These are phyloP conservation scores for Caiman crocodilus DNA, from an alignment of 2,797 vertebrate genomes.

Conservation along the genomic window DNA sequence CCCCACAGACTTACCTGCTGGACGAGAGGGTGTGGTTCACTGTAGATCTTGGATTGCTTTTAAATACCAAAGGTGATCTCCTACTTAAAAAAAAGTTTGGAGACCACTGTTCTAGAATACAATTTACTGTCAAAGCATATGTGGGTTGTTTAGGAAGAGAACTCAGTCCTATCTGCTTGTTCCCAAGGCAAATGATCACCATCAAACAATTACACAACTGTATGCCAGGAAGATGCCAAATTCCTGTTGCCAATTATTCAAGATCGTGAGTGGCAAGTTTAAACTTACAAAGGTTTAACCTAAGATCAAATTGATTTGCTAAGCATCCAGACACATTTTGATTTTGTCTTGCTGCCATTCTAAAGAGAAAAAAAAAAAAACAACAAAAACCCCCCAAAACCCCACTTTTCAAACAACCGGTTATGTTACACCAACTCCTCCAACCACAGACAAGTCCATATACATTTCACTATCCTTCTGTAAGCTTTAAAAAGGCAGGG, in stretches of 20 bases:
- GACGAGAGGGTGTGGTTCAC: no score
- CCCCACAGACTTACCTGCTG: no score
- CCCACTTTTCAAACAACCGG: not conserved
- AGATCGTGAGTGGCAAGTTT: not conserved
- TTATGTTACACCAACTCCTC: slow-evolving; percentile 61
- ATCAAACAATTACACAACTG: not conserved
- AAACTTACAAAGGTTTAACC: not conserved
- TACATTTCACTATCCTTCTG: slow-evolving; percentile 46
- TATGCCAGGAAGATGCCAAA: not conserved
- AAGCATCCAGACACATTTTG: not conserved
- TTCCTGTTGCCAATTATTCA: not conserved
- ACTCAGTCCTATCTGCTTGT: rapidly evolving
- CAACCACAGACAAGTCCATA: slow-evolving; percentile 29
- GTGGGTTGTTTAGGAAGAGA: not conserved
- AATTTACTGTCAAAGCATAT: not conserved
- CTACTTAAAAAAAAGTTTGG: no score
- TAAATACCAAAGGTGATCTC: no score
- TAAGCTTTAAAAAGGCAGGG: slow-evolving; percentile 3
- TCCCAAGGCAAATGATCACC: not conserved
- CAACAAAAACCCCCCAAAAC: not conserved
- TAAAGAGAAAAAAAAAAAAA: not conserved
- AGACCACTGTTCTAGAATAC: no score
- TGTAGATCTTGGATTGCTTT: no score
- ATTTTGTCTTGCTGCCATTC: not conserved
- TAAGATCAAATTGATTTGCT: not conserved